A percentile compares a stretch with the other conserved stretches of the same genome.
Conservation (phyloP, 2,797 vertebrate genomes). For the Melanotaenia boesemani region DNA sequence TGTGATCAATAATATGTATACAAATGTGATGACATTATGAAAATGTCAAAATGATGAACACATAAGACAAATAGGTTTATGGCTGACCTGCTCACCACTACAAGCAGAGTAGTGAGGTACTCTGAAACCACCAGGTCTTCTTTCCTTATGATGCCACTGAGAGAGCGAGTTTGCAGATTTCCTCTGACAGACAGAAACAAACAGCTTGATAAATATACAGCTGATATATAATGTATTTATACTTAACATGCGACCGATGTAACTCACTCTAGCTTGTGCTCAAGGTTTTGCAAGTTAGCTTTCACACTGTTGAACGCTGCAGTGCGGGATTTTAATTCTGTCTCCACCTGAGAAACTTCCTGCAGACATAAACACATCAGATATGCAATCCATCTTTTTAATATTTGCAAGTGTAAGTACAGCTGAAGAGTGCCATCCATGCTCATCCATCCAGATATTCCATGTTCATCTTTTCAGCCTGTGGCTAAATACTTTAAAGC, state of each 20-base stretch:
- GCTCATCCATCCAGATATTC: too few relatives aligned
- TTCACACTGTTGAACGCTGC: constrained; percentile 87
- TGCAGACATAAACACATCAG: constrained; percentile 62
- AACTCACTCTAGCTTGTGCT: constrained; percentile 88
- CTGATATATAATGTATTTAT: neutral
- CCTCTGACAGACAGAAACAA: constrained; percentile 78
- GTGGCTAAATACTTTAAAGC: too few relatives aligned
- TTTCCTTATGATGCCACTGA: constrained; percentile 89
- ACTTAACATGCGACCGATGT: neutral
- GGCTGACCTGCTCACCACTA: constrained; percentile 85
- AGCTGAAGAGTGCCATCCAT: too few relatives aligned
- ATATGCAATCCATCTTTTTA: neutral
- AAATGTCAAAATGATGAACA: neutral
- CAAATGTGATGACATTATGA: constrained; percentile 7
- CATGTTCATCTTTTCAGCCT: too few relatives aligned
- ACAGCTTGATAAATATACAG: neutral
- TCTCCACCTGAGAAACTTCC: constrained; percentile 92
- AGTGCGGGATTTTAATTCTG: constrained; percentile 88
- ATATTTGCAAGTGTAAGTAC: too few relatives aligned
- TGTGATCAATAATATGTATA: constrained; percentile 56
- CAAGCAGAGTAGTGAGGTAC: constrained; percentile 93
- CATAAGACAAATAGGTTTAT: neutral
- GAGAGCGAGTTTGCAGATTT: constrained; percentile 87
- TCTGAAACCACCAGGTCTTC: constrained; percentile 95
- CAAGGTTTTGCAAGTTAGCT: constrained; percentile 84